phyloP scores from a whole-genome alignment of 2,888 invertebrate species.

The Morpho deidamia region DNA sequence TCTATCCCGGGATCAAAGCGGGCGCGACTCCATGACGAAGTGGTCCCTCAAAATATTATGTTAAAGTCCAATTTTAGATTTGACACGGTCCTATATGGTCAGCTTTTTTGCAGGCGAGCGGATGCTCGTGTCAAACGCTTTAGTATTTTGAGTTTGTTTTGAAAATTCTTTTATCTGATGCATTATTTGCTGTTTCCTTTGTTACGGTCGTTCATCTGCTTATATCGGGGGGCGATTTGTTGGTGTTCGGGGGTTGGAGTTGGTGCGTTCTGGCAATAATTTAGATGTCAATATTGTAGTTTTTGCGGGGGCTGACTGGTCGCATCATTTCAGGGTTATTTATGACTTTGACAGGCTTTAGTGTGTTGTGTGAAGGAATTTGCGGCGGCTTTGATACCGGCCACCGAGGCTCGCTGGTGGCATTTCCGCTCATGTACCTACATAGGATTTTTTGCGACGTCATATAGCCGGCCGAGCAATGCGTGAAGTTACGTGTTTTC shows the following conservation, averaged over 20 bases:
- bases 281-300: conserved; percentile 73
- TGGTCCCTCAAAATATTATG: conserved; percentile 58
- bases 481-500: conserved; percentile 18
- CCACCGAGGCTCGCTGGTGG: conserved; percentile 60
- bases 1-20: conserved; percentile 75
- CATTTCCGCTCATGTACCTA: conserved; percentile 62
- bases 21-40: conserved; percentile 56
- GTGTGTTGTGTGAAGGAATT: conserved; percentile 62
- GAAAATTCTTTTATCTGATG: conserved; percentile 79
- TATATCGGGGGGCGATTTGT: conserved; percentile 58
- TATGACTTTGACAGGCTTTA: conserved; percentile 68
- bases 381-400: conserved; percentile 61
- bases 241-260: conserved; percentile 56
- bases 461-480: conserved; percentile 21
- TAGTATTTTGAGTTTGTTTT: conserved; percentile 79
- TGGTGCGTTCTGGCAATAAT: conserved; percentile 67
- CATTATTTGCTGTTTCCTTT: conserved; percentile 72
- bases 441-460: conserved; percentile 36
- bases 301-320: conserved; percentile 55
- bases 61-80: conserved; percentile 57
- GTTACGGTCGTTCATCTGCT: conserved; percentile 68
- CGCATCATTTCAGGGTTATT: conserved; percentile 71
- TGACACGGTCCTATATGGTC: conserved; percentile 49
- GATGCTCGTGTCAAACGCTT: conserved; percentile 79
- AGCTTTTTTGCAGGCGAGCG: conserved; percentile 68